Evolutionary conservation across 2,113 vertebrate species (phyloP), one percentile per base, ranked within the genome.

Genomic region (Heteronetta atricapilla): DNA sequence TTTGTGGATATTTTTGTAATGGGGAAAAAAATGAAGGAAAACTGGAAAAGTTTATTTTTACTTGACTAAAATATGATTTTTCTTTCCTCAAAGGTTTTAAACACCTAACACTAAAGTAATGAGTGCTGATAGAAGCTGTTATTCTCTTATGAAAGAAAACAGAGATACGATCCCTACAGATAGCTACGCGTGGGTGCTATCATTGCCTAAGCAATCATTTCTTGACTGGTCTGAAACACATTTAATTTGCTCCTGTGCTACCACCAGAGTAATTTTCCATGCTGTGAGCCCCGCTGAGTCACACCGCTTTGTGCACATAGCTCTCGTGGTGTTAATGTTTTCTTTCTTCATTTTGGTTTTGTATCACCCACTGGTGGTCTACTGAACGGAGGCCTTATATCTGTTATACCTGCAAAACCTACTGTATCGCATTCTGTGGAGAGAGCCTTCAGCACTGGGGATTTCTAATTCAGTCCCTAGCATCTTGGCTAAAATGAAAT

Each of bases 141-240:
- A 36, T 6, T 85, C n/a, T 46, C 14, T 40, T 38, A 38, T 50
- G n/a, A 72, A 90, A 73, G 68, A 60, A 88, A 73, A 29, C 34
- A 59, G 77, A 59, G 25, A 11, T 20, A 6, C 4, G 20, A 34
- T 68, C 55, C 50, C 70, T 77, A 28, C n/a, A 59, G 67, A 44
- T 38, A 33, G 67, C 38, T 44, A 33, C 42, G 28, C 33, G 42
- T 2, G 26, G 62, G 11, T 44, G 53, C 13, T 31, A 64, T 53
- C 11, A 55, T 29, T 21, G 88, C 52, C 10, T 63, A 70, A 78
- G 31, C 50, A 34, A 10, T 29, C 3, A 2, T 52, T 77, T 23
- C 21, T 15, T 2, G 3, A 8, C 28, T 38, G 13, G 8, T 72
- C 53, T 5, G 3, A 75, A 55, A 64, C 0, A 2, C 1, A 1